A percentile compares a stretch with the other conserved stretches of the same genome.
These are phyloP conservation scores for Galerucella nymphaeae DNA, from an alignment of 2,888 invertebrate genomes.

Conservation along the genomic window DNA sequence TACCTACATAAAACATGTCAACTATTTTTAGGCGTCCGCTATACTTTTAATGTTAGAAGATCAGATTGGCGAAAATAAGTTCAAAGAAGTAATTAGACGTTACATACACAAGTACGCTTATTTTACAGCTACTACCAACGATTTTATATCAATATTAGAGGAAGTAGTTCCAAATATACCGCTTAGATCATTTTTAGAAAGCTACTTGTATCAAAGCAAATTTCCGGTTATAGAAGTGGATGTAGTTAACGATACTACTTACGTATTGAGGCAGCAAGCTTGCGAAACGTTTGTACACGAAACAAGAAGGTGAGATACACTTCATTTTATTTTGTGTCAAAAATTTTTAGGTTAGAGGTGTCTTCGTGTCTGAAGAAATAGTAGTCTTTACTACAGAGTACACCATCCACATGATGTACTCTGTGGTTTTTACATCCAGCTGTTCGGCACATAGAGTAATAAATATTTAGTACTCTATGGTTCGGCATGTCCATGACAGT, in stretches of 20 bases:
- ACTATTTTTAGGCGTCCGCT: slow-evolving; percentile 74
- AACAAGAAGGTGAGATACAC: slow-evolving; percentile 57
- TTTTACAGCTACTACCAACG: slow-evolving; percentile 80
- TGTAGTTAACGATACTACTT: slow-evolving; percentile 61
- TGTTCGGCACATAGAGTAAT: no score
- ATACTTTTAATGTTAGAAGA: slow-evolving; percentile 86
- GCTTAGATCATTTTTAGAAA: slow-evolving; percentile 75
- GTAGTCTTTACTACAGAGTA: no score
- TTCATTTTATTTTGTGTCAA: slow-evolving; percentile 41
- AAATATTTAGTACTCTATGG: no score
- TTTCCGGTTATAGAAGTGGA: slow-evolving; percentile 78
- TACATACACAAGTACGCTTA: slow-evolving; percentile 77
- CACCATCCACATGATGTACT: no score
- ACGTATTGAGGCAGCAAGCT: slow-evolving; percentile 74
- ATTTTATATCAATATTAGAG: slow-evolving; percentile 76
- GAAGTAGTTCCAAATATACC: slow-evolving; percentile 67
- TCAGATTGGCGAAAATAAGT: slow-evolving; percentile 77
- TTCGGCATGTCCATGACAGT: no score
- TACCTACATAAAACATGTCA: no score
- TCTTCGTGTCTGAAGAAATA: no score
- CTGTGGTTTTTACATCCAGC: no score
- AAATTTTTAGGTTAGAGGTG: no score
- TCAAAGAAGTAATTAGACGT: slow-evolving; percentile 75
- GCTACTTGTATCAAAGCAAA: slow-evolving; percentile 88
- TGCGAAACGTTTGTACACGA: slow-evolving; percentile 72